Base-by-base conservation (phyloP, 1,140 invertebrate species). In the Formica selysi region DNA sequence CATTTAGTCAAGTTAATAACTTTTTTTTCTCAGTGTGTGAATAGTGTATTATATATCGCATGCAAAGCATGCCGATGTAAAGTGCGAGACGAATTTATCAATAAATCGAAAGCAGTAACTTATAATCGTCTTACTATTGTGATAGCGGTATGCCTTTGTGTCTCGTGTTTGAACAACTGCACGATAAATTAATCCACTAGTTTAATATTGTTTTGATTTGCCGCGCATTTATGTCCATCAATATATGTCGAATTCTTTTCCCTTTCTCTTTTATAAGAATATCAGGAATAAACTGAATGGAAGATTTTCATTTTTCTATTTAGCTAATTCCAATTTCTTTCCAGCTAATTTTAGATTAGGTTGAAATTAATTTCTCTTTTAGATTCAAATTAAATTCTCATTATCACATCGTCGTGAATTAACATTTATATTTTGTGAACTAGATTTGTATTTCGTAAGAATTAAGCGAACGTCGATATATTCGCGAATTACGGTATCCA, bases 131-230 rank as follows among this genome's bases (percentile, higher is more conserved):
- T 91, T 92, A 92, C 91, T 93, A 94, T 95, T 93, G 93, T 92
- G 80, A 87, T 90, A 91, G 92, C 94, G 93, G 94, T 90, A 76
- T 85, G 90, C 92, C 94, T 95, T 95, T 95, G 94, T 95, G 93
- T 94, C 93, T 94, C 93, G 92, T 92, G 91, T 94, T 95, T 95
- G 94, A 95, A 95, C 94, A 93, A 93, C 93, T 94, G 13, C 93
- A 90, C 90, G 92, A 93, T 94, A 93, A 93, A 95, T 95, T 95
- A 95, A 95, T 95, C 92, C 92, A 94, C 93, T 93, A 93, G 92
- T 90, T 92, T 89, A 92, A 95, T 95, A 95, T 95, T 93, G 94
- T 95, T 95, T 95, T 95, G 94, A 95, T 95, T 95, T 83, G 90
- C 86, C 87, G 89, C 88, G 48, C 48, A 13, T 51, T 51, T 51